Evolutionary conservation across 2,888 invertebrate species (phyloP), one percentile per base, ranked within the genome.

Genomic region (Ennomos quercinarius): DNA sequence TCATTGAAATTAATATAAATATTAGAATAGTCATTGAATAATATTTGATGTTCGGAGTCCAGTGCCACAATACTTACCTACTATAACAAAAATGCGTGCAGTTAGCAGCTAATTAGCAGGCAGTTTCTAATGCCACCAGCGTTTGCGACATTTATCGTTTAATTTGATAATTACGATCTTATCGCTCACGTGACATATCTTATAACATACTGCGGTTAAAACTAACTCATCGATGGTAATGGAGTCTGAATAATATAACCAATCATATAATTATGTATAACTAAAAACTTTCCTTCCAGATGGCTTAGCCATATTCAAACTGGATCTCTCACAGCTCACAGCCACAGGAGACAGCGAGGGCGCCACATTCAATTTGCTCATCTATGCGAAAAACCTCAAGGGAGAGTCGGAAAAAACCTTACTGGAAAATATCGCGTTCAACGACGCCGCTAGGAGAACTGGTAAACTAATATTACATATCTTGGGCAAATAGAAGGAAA

Each of bases 361-460:
- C 35, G 94, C 95, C 45, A 95, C 96, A 36, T 93, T 96, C 73
- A 95, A 96, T 80, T 93, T 98, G 69, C 94, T 96, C 66, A 95
- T 97, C 70, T 98, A 96, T 84, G 96, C 97, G 58, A 95, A 94
- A 71, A 98, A 98, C 87, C 95, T 96, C 62, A 98, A 98, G 84
- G 98, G 98, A 52, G 95, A 95, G 66, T 97, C 97, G 62, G 97
- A 97, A 74, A 95, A 95, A 72, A 95, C 96, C 62, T 93, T 97
- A 9, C 93, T 98, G 62, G 97, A 98, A 83, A 97, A 97, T 80
- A 97, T 97, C 74, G 96, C 97, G 72, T 95, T 97, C 77, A 96
- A 96, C 84, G 97, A 97, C 84, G 96, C 97, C 48, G 97, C 97
- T 71, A 96, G 96, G 81, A 94, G 96, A 79, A 95, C 97, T 87